A percentile compares a stretch with the other conserved stretches of the same genome.
phyloP scores from a whole-genome alignment of 2,797 vertebrate genomes.

The Threskiornis aethiopicus region DNA sequence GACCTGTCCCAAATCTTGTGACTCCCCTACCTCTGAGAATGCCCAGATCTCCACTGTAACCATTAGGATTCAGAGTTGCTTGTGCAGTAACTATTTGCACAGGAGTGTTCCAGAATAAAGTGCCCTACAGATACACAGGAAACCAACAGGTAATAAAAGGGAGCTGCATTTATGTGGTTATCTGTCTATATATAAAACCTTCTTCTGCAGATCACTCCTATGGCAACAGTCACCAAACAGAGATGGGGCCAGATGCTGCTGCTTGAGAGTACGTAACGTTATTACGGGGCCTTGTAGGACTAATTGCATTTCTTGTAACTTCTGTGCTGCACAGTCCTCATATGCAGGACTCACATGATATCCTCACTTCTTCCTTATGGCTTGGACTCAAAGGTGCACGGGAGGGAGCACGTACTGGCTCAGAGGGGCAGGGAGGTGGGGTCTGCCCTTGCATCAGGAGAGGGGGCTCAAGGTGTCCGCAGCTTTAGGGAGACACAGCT shows the following conservation, averaged over 20 bases:
- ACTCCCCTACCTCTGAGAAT: neutral
- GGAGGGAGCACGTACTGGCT: neutral
- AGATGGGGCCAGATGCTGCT: neutral
- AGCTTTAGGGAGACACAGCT: neutral
- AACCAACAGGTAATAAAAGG: neutral
- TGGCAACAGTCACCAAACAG: neutral
- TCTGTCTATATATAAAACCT: neutral
- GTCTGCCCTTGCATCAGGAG: neutral
- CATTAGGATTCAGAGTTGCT: neutral
- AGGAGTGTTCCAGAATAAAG: neutral
- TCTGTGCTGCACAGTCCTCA: neutral
- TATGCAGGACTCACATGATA: neutral
- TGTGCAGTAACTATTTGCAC: neutral
- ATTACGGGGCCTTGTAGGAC: neutral
- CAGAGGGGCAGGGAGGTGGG: neutral
- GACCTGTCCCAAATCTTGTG: neutral
- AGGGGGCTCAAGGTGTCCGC: accelerated
- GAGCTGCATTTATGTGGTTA: neutral
- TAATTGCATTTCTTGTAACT: neutral
- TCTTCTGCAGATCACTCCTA: neutral
- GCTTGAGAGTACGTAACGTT: neutral
- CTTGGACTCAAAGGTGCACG: neutral
- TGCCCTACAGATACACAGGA: neutral
- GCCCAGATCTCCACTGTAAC: neutral
- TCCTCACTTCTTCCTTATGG: neutral